phyloP scores from a whole-genome alignment of 2,113 vertebrate genomes.

The Sitta europaea region DNA sequence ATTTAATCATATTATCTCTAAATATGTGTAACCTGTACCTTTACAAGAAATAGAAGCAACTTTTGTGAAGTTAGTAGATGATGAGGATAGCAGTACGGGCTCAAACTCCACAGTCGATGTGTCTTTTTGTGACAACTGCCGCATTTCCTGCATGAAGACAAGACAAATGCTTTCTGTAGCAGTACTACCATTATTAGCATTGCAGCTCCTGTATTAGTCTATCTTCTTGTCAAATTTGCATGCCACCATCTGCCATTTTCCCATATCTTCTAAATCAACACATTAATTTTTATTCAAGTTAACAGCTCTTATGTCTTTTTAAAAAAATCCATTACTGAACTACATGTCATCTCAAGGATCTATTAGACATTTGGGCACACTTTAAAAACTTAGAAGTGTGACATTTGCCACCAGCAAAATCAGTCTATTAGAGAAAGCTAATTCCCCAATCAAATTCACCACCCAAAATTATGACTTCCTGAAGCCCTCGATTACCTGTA shows the following conservation, averaged over 20 bases:
- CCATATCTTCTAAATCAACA: not conserved
- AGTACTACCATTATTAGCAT: not conserved
- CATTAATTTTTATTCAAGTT: not conserved
- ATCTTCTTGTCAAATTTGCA: not conserved
- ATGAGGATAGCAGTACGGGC: conserved; percentile 79
- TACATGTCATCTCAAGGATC: not conserved
- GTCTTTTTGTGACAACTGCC: conserved; percentile 77
- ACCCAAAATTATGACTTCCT: not conserved
- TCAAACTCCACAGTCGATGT: conserved; percentile 77
- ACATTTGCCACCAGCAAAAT: not conserved
- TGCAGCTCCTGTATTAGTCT: not conserved
- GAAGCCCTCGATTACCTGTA: conserved; percentile 82
- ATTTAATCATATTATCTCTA: not conserved
- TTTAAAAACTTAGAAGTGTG: not conserved
- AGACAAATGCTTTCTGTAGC: not conserved
- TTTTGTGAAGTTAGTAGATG: conserved; percentile 85
- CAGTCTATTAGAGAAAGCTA: not conserved
- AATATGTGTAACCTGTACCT: conserved; percentile 68
- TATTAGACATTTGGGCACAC: not conserved
- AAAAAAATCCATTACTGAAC: not conserved
- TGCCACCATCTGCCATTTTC: not conserved
- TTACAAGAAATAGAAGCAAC: conserved; percentile 85
- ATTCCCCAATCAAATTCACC: not conserved
- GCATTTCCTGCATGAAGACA: conserved; percentile 78
- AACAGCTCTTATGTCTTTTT: not conserved